Percentiles rank a stretch among this genome's conserved stretches.
Evolutionary conservation across 2,888 invertebrate genomes (phyloP).

Genomic region (Eristalis arbustorum): DNA sequence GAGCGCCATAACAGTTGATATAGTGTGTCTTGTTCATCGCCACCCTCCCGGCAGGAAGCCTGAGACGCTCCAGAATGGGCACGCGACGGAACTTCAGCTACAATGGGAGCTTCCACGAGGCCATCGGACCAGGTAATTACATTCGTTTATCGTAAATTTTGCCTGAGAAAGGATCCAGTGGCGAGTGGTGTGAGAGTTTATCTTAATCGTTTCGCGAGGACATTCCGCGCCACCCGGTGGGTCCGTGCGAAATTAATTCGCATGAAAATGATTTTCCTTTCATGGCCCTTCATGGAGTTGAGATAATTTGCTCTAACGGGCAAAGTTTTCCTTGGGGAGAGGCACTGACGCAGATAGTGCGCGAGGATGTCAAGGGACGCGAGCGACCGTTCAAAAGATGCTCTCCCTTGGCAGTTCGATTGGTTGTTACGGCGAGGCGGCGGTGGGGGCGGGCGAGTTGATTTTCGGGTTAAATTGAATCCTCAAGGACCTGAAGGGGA

Average conservation of each 20-base stretch:
- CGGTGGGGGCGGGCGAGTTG: not conserved
- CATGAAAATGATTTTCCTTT: constrained; percentile 34
- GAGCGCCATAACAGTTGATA: constrained; percentile 17
- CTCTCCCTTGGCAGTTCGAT: constrained; percentile 22
- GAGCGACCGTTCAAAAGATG: not conserved
- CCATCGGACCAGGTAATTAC: constrained; percentile 76
- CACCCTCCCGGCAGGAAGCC: constrained; percentile 50
- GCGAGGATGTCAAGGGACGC: not conserved
- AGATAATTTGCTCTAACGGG: not conserved
- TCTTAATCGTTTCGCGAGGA: constrained; percentile 19
- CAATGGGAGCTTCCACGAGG: constrained; percentile 77
- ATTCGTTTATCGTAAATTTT: constrained; percentile 27
- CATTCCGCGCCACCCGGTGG: not conserved
- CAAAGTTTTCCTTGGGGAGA: not conserved
- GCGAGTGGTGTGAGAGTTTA: constrained; percentile 19
- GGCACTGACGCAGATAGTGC: not conserved
- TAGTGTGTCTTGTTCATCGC: not conserved
- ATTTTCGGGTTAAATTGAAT: not conserved
- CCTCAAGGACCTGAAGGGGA: not conserved
- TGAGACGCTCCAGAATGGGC: constrained; percentile 72
- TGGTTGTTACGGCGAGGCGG: not conserved
- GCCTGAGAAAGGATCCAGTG: not conserved
- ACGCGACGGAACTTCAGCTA: constrained; percentile 72
- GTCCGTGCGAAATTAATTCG: constrained; percentile 31
- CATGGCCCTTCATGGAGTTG: not conserved